Conservation (phyloP, 2,113 vertebrate genomes). For the Mirza zaza region DNA sequence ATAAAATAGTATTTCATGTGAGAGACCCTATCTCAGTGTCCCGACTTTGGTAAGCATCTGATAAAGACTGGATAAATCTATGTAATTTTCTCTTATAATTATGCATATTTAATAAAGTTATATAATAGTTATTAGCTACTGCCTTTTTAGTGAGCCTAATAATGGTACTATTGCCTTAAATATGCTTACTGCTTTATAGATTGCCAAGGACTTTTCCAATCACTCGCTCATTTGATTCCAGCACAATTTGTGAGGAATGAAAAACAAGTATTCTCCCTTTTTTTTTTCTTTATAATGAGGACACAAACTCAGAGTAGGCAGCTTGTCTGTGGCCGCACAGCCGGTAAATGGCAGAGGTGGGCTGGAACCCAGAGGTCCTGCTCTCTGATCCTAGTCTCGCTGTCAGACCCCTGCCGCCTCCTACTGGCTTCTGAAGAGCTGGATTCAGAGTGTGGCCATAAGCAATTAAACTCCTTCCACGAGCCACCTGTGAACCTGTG, state of each 20-base stretch:
- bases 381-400: neutral
- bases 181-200: neutral
- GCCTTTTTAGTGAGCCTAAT: neutral
- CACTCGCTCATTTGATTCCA: neutral
- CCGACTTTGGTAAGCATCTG: neutral
- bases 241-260: neutral
- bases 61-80: neutral
- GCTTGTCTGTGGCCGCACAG: neutral
- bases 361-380: too few relatives aligned
- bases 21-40: neutral
- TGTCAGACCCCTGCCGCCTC: neutral
- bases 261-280: neutral
- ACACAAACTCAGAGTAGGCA: neutral
- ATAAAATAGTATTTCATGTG: neutral
- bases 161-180: neutral
- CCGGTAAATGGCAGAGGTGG: neutral
- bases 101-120: neutral
- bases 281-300: neutral
- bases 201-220: neutral
- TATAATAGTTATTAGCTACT: neutral
- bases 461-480: constrained; percentile 2
- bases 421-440: neutral
- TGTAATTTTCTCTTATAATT: neutral
- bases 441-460: neutral
- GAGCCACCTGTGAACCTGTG: neutral